These are phyloP conservation scores for Smithornis capensis DNA, from an alignment of 2,113 vertebrate genomes.

Conservation along the genomic window DNA sequence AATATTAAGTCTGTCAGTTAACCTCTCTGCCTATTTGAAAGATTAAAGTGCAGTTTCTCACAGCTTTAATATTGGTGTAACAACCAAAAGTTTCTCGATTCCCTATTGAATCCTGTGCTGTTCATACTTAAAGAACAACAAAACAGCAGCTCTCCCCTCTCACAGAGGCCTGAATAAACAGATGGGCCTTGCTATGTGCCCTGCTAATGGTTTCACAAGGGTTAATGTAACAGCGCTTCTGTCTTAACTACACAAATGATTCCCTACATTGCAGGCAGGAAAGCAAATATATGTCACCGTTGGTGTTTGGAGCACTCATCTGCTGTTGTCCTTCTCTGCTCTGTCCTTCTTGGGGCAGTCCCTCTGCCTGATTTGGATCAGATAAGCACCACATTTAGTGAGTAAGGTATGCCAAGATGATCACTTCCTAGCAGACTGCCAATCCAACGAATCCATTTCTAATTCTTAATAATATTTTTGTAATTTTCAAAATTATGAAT, in stretches of 20 bases:
- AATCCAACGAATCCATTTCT: neutral
- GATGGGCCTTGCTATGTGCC: neutral
- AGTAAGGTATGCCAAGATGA: neutral
- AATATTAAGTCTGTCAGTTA: neutral
- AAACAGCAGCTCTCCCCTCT: neutral
- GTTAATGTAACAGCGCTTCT: neutral
- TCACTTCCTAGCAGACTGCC: neutral
- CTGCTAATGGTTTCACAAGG: slow-evolving; percentile 17
- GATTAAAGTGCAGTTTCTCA: neutral
- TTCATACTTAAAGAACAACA: neutral
- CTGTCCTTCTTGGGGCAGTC: neutral
- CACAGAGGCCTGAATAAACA: neutral
- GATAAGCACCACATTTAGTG: neutral
- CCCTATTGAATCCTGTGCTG: neutral
- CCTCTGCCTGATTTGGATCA: neutral
- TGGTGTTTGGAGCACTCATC: neutral
- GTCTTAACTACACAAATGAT: slow-evolving; percentile 32
- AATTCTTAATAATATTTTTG: neutral
- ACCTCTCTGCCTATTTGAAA: neutral
- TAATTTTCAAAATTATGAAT: neutral
- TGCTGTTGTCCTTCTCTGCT: slow-evolving; percentile 26
- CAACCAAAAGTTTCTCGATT: neutral
- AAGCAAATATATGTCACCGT: neutral
- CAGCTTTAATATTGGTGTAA: neutral
- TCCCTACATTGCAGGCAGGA: neutral